A percentile compares a stretch with the other conserved stretches of the same genome.
Evolutionary conservation across 2,888 invertebrate species (phyloP).

Genomic region (Amaurobius ferox): DNA sequence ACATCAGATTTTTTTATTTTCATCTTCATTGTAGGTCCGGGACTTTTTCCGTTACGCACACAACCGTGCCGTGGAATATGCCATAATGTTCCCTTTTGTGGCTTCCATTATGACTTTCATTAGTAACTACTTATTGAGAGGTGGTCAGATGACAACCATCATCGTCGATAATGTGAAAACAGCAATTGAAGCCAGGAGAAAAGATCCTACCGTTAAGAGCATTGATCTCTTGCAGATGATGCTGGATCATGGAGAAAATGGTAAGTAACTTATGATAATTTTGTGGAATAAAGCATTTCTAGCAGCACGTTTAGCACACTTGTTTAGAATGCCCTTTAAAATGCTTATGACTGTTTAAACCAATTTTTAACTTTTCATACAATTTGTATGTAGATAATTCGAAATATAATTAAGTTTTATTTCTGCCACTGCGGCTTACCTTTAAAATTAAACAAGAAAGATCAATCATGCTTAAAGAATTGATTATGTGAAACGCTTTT

Average conservation of each 20-base stretch:
- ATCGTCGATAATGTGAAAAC: slow-evolving; percentile 75
- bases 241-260: slow-evolving; percentile 76
- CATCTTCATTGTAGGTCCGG: slow-evolving; percentile 59
- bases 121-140: slow-evolving; percentile 75
- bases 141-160: slow-evolving; percentile 76
- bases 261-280: not conserved
- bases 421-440: too few relatives aligned
- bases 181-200: slow-evolving; percentile 75
- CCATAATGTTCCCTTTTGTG: slow-evolving; percentile 76
- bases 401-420: too few relatives aligned
- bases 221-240: slow-evolving; percentile 78
- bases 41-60: slow-evolving; percentile 76
- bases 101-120: slow-evolving; percentile 74
- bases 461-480: too few relatives aligned
- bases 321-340: too few relatives aligned
- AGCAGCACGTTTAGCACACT: too few relatives aligned
- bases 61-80: slow-evolving; percentile 75
- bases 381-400: too few relatives aligned
- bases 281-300: too few relatives aligned
- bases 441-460: too few relatives aligned
- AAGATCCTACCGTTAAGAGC: slow-evolving; percentile 57
- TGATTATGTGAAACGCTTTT: too few relatives aligned
- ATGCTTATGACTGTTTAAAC: too few relatives aligned
- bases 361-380: too few relatives aligned
- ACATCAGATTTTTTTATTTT: slow-evolving; percentile 53